Percentiles rank a stretch among this genome's conserved stretches.
Conservation (phyloP, 92 coral and sea anemone genomes). For the Phenganax subtilis region DNA sequence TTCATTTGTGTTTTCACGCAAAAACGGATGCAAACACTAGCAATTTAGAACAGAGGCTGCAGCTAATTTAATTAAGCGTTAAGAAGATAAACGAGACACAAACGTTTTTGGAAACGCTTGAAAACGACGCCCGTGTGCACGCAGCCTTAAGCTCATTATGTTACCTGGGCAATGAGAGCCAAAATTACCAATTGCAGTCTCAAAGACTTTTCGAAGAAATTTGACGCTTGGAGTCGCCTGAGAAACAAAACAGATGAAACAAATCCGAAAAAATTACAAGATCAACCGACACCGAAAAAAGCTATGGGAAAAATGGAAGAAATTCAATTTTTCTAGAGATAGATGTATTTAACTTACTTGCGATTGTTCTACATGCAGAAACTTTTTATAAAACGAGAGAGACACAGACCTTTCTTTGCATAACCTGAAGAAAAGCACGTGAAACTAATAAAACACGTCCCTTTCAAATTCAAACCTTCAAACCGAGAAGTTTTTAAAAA, state of each 20-base stretch:
- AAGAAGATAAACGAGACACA: too few relatives aligned
- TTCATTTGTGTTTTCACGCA: too few relatives aligned
- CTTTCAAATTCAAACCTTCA: background rate
- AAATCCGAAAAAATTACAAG: background rate
- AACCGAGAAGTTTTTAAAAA: background rate
- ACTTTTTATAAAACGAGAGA: conserved; percentile 62
- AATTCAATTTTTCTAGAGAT: background rate
- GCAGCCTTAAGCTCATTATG: background rate
- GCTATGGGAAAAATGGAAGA: background rate
- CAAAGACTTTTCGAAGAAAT: conserved; percentile 70
- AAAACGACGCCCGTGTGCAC: too few relatives aligned
- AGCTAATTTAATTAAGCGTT: too few relatives aligned
- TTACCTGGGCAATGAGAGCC: conserved; percentile 67
- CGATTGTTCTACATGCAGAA: conserved; percentile 55
- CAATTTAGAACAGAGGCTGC: too few relatives aligned
- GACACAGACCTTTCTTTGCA: conserved; percentile 49
- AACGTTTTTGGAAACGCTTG: too few relatives aligned
- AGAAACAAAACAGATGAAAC: background rate
- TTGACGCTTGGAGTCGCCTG: conserved; percentile 61
- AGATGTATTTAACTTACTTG: conserved; percentile 48
- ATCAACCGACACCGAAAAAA: background rate
- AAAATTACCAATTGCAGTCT: conserved; percentile 62
- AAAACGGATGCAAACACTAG: too few relatives aligned
- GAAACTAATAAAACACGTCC: background rate
- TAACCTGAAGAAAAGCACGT: conserved; percentile 45